Base-by-base conservation (phyloP, 2,113 vertebrate genomes). In the Notiomystis cincta region DNA sequence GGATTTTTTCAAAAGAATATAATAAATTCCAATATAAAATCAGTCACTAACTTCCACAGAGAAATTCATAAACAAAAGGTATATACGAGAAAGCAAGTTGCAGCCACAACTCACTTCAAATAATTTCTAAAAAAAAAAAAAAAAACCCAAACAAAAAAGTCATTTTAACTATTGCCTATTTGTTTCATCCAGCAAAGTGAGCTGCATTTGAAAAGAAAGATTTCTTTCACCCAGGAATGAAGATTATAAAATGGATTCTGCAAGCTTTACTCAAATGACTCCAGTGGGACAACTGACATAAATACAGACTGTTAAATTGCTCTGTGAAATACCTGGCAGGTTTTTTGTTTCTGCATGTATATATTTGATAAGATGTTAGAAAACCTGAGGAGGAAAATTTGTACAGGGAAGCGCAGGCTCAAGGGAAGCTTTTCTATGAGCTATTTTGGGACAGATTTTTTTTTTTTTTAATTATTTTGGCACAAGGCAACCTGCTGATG, bases 401-500 rank as follows among this genome's bases (percentile, higher is more conserved):
- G 23, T 64, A 65, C 10, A 72, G 53, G 37, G 53, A 85, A 87
- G 54, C 4, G 3, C 8, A 58, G 27, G 42, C 79, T 92, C 35
- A 72, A 61, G 71, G 42, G 66, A 85, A 69, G 69, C 6, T 83
- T 53, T 69, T 45, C 47, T 57, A 37, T 53, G 31, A 89, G 75
- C 53, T 84, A 72, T 65, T 89, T 78, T 73, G 30, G 60, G 91
- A 62, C 27, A 77, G 33, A 13, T 16, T 69, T 86, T 90, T 35
- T 53, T 61, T 88, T 90, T 91, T 75, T 72, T 79, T 82, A 90
- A 91, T 93, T 85, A 72, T 82, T 90, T 88, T 94, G 79, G 71
- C 82, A 94, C 60, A 50, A 66, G 44, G 38, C 44, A 84, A 86
- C 60, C 40, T 3, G 38, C 48, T 62, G 66, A 88, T 71, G 40